Evolutionary conservation across 2,888 invertebrate genomes (phyloP), one percentile per base, ranked within the genome.

Genomic region (Coenonympha glycerion): DNA sequence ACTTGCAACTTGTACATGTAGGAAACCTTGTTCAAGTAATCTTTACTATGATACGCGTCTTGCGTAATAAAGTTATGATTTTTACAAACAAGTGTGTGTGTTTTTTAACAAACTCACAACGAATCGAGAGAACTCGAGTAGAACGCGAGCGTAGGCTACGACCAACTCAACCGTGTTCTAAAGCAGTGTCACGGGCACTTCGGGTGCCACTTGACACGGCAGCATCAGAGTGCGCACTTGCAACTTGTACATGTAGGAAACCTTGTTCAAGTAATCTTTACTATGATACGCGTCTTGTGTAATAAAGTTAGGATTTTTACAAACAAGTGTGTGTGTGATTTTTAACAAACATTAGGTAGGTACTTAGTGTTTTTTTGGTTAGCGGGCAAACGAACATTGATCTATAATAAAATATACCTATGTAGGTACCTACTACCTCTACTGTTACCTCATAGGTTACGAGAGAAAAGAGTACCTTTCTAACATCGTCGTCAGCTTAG

Each of bases 1-100:
- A 28, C 31, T 51, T 3, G 26, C 49, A 31, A 50, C 52, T 4
- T 69, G 65, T 58, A 68, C 58, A 58, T 69, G 65, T 52, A 73
- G 68, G 52, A 79, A 72, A 60, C 70, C 71, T 22, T 49, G 64
- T 5, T 50, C 55, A 13, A 63, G 48, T 26, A 72, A 71, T 63
- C 45, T 79, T 39, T 80, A 80, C 60, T 80, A 76, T 51, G 68
- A 76, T 58, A 75, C 68, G 44, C 68, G 76, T 41, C 63, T 76
- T 59, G 52, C 67, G 57, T 76, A 65, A 68, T 57, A 59, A 28
- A 58, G 11, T 13, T 34, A 24, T 22, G 24, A 39, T 11, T 30
- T 13, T n/a, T n/a, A n/a, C n/a, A n/a, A n/a, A n/a, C n/a, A n/a
- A n/a, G n/a, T n/a, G n/a, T n/a, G n/a, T n/a, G n/a, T n/a, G n/a